phyloP scores from a whole-genome alignment of 2,113 vertebrate species.

The Caranx melampygus region DNA sequence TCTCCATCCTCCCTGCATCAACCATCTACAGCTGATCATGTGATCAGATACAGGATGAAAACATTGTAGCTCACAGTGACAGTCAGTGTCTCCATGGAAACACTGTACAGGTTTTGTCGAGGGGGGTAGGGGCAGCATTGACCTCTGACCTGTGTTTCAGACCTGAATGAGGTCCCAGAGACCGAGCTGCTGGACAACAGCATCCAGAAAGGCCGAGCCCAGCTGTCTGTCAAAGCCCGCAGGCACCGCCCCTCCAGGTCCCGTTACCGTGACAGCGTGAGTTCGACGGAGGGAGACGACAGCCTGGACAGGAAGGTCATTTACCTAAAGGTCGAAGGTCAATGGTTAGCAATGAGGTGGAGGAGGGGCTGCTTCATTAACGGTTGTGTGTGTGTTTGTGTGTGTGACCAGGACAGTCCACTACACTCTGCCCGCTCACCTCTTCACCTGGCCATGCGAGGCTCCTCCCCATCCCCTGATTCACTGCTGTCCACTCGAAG shows the following conservation, averaged over 20 bases:
- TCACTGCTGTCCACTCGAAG: slow-evolving; percentile 73
- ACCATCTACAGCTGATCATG: too few relatives aligned
- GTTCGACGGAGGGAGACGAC: slow-evolving; percentile 91
- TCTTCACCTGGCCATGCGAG: slow-evolving; percentile 79
- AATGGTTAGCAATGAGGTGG: neutral
- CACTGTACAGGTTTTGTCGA: too few relatives aligned
- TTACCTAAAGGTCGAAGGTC: neutral
- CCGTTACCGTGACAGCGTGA: slow-evolving; percentile 89
- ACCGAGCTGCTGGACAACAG: slow-evolving; percentile 92
- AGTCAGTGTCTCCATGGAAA: too few relatives aligned
- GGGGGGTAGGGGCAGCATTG: too few relatives aligned
- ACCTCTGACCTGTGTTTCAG: slow-evolving; percentile 69
- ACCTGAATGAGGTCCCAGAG: slow-evolving; percentile 92
- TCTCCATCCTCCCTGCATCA: too few relatives aligned
- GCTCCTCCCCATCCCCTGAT: slow-evolving; percentile 80
- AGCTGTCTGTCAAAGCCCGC: slow-evolving; percentile 87
- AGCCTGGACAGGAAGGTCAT: slow-evolving; percentile 82
- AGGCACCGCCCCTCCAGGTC: slow-evolving; percentile 89
- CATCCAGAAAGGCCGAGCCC: slow-evolving; percentile 91
- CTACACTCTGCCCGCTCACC: slow-evolving; percentile 83
- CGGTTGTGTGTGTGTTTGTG: neutral
- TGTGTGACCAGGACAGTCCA: slow-evolving; percentile 79
- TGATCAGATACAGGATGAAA: too few relatives aligned
- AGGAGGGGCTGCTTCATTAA: neutral
- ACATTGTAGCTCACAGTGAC: too few relatives aligned